Evolutionary conservation across 1,140 invertebrate species (phyloP), one percentile per base, ranked within the genome.

Genomic region (Penaeus vannamei): DNA sequence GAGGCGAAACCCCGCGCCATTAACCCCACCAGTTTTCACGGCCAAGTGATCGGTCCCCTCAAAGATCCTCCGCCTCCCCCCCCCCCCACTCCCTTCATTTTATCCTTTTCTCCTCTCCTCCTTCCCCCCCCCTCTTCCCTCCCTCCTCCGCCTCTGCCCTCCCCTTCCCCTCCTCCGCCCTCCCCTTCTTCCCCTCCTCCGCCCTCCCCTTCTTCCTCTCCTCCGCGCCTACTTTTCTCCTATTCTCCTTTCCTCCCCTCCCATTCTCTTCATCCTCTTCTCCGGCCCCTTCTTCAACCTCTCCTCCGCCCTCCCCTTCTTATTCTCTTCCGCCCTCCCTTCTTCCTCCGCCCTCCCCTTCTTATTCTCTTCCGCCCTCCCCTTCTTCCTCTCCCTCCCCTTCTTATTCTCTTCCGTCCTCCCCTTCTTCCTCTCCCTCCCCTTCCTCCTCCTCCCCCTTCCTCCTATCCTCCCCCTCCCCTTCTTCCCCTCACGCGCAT

Each of bases 301-400:
- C 23, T 8, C 36, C 36, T 23, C 7, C 76, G 26, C 76, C 20
- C 76, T 8, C 76, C 76, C 76, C 19, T n/a, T 19, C 3, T 36
- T 32, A 12, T 29, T 76, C 10, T 76, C 36, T 76, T 23, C 36
- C 69, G 7, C 36, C 23, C 69, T 8, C 23, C 36, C 36, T 76
- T 32, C 23, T 76, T 77, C 36, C 19, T 77, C 36, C 19, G 42
- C 42, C n/a, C 53, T 46, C n/a, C 53, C 42, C n/a, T 79, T 46
- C n/a, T 79, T 46, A 19, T 79, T 46, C n/a, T 79, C n/a, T n/a
- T n/a, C n/a, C n/a, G 72, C 72, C 29, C 64, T 69, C 64, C 29
- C 64, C 29, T 29, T 69, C 64, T 69, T 29, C 29, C 64, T 69
- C 64, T 69, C 64, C n/a, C 62, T 64, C n/a, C 62, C n/a, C n/a